Base-by-base conservation (phyloP, 2,113 vertebrate genomes). In the Sula dactylatra region DNA sequence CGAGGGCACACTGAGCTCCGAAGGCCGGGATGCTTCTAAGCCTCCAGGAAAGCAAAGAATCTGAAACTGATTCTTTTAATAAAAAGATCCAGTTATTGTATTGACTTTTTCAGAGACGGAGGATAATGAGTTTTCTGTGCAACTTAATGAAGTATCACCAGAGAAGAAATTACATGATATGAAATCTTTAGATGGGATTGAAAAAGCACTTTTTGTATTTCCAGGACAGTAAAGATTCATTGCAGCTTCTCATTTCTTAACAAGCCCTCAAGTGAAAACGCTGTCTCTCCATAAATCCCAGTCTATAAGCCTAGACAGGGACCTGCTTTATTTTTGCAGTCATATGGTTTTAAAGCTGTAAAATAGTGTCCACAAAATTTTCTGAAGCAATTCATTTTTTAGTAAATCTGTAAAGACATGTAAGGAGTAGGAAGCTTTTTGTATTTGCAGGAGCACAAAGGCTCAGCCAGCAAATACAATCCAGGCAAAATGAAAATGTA, bases 141-240 rank as follows among this genome's bases (percentile, higher is more conserved):
- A 47, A 77, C 62, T 85, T 92, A 96, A 92, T 90, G 92, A 95
- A 92, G 66, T 92, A 77, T 93, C 71, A 90, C 74, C 56, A 87
- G 52, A 89, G 85, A 94, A 95, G 65, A 94, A 95, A 93, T 94
- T 91, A 58, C 29, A 87, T 87, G 62, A 77, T 88, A 61, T 55
- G 45, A 90, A 96, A 89, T 73, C 78, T 76, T 94, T 65, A 84
- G 86, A 93, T 9, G n/a, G 77, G 54, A 91, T 73, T 91, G 81
- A 91, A 95, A 89, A 62, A 96, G 40, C 70, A 80, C 1, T 2
- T 89, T 94, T 85, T 72, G 6, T 82, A 65, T 94, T 94, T 91
- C 69, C 29, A 52, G 84, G 82, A 87, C 45, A 65, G 66, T 79
- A 72, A 87, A 49, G 66, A 85, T 69, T 94, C 81, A 49, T 87